Conservation (phyloP, 2,888 invertebrate species). For the Prenolepis imparis region DNA sequence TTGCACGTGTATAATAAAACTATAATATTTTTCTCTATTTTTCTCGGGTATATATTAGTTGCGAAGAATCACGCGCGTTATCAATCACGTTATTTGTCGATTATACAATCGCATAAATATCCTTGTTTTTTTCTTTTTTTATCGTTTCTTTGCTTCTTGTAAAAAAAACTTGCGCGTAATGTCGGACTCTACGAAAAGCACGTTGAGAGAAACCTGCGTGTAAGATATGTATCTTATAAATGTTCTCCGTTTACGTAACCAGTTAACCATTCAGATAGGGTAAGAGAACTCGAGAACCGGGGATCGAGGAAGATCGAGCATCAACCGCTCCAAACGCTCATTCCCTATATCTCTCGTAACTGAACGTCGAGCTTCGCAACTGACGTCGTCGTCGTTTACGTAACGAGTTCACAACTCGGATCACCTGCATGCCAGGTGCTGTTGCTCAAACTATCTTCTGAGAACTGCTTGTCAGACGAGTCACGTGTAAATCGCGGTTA, state of each 20-base stretch:
- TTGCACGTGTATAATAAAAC: not conserved
- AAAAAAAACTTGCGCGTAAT: constrained; percentile 17
- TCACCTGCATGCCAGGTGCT: constrained; percentile 53
- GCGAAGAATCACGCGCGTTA: not conserved
- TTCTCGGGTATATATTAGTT: not conserved
- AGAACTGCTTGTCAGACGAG: constrained; percentile 45
- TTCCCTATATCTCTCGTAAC: constrained; percentile 11
- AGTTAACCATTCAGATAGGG: constrained; percentile 40
- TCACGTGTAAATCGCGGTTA: constrained; percentile 47
- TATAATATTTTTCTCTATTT: not conserved
- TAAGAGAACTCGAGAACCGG: constrained; percentile 31
- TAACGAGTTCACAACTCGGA: constrained; percentile 44
- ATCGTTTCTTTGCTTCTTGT: not conserved
- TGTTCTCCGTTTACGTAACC: constrained; percentile 44
- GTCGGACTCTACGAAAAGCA: not conserved
- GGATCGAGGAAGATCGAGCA: constrained; percentile 22
- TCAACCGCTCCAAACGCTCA: constrained; percentile 9
- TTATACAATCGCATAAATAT: not conserved
- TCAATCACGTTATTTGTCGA: not conserved
- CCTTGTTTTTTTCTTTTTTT: not conserved
- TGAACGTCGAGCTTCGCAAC: constrained; percentile 22
- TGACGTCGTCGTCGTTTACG: constrained; percentile 48
- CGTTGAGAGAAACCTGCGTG: constrained; percentile 16
- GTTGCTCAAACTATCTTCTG: constrained; percentile 49
- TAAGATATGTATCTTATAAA: constrained; percentile 35